These are phyloP conservation scores for Nothura maculosa DNA, from an alignment of 2,797 vertebrate genomes.

Conservation along the genomic window DNA sequence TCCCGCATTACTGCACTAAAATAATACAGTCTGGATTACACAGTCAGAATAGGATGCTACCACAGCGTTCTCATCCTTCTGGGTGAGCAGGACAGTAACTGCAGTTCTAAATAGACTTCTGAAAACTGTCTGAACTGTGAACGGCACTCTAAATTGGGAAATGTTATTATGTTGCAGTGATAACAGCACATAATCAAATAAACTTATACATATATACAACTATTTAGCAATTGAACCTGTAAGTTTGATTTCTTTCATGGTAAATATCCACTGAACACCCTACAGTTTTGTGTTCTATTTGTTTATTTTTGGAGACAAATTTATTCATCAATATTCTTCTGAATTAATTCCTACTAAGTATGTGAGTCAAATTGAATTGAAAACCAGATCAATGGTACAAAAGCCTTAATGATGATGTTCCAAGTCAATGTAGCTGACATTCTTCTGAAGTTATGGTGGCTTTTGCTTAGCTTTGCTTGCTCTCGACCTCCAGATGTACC, in stretches of 20 bases:
- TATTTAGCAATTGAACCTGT: neutral
- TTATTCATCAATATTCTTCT: neutral
- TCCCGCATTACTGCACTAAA: neutral
- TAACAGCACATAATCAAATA: neutral
- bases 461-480: neutral
- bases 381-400: too few species aligned
- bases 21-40: neutral
- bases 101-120: neutral
- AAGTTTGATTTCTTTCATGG: neutral
- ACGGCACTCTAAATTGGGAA: neutral
- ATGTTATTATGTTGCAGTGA: neutral
- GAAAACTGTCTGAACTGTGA: neutral
- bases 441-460: neutral
- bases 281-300: neutral
- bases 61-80: neutral
- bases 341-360: neutral
- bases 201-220: neutral
- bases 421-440: neutral
- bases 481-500: neutral
- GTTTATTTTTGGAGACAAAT: neutral
- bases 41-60: neutral
- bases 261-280: neutral
- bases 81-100: neutral
- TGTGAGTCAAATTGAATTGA: too few species aligned
- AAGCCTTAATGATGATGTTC: too few species aligned